Percentiles rank a stretch among this genome's conserved stretches.
phyloP scores from a whole-genome alignment of 2,888 invertebrate genomes.

The Eupsilia transversa region DNA sequence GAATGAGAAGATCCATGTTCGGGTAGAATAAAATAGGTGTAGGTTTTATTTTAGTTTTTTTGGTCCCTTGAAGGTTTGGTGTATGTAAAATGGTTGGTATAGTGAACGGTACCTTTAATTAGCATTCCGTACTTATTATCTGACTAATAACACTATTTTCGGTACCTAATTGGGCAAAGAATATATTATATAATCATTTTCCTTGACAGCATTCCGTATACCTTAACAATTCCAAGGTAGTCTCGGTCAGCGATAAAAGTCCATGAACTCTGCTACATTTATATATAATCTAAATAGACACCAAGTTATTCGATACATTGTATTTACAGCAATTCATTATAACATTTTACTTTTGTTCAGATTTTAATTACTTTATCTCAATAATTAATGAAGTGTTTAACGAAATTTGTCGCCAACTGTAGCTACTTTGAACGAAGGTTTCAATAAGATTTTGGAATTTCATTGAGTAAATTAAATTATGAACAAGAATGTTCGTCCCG shows the following conservation, averaged over 20 bases:
- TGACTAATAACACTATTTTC: background rate
- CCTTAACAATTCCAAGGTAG: background rate
- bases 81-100: background rate
- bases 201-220: background rate
- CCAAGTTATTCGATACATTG: background rate
- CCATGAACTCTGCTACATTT: background rate
- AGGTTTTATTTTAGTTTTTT: background rate
- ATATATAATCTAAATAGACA: background rate
- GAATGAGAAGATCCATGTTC: slow-evolving; percentile 62
- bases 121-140: background rate
- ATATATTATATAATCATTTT: too few species aligned
- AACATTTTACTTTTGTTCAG: background rate
- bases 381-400: background rate
- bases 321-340: background rate
- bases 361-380: background rate
- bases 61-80: background rate
- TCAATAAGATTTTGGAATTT: background rate
- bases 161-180: background rate
- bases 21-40: slow-evolving; percentile 43
- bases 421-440: background rate
- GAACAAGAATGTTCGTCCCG: background rate
- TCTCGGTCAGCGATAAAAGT: background rate
- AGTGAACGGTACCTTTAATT: background rate
- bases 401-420: background rate
- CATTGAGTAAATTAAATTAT: background rate